Conservation (phyloP, 2,113 vertebrate species). For the Pseudois nayaur region DNA sequence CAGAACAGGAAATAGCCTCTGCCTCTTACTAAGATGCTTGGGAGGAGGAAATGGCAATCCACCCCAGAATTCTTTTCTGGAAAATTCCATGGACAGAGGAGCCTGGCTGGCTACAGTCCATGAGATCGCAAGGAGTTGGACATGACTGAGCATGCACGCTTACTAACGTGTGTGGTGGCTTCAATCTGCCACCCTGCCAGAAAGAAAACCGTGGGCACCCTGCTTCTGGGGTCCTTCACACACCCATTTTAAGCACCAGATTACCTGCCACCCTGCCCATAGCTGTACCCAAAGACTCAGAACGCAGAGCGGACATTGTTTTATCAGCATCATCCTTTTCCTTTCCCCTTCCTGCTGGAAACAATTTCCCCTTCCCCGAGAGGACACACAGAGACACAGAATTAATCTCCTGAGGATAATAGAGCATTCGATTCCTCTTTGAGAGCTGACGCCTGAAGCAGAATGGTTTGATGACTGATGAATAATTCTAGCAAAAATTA, state of each 20-base stretch:
- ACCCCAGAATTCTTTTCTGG: not conserved
- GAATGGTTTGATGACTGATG: not conserved
- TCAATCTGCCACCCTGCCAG: no score
- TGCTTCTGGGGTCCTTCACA: not conserved
- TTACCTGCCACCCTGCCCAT: not conserved
- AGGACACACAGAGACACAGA: not conserved
- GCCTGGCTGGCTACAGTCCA: not conserved
- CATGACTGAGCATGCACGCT: not conserved
- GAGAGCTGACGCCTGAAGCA: not conserved
- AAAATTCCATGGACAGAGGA: not conserved
- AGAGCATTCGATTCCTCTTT: not conserved
- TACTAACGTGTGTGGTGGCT: accelerated
- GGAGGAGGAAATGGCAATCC: not conserved
- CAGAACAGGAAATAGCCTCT: not conserved
- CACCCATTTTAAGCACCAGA: not conserved
- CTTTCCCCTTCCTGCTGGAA: not conserved
- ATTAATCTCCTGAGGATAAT: not conserved
- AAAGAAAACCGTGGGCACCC: not conserved
- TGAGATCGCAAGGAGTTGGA: accelerated
- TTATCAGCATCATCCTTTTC: not conserved
- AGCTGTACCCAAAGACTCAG: not conserved
- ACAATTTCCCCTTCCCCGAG: not conserved
- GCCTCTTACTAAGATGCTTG: accelerated
- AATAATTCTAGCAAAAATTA: not conserved
- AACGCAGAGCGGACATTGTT: not conserved